Conservation (phyloP, 1,140 invertebrate genomes). For the Drosophila punjabiensis region DNA sequence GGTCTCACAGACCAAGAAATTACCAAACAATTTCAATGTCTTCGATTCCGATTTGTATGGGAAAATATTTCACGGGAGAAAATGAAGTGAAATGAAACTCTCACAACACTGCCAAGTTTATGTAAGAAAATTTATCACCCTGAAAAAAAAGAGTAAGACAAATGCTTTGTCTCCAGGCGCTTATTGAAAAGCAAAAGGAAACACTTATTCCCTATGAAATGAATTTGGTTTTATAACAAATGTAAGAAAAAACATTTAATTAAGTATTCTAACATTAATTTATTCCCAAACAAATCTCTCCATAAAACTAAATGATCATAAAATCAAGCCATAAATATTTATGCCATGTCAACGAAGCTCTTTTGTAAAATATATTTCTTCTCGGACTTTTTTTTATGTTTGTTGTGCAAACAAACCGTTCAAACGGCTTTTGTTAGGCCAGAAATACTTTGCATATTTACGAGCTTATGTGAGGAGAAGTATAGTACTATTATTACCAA, state of each 20-base stretch:
- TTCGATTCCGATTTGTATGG: constrained; percentile 66
- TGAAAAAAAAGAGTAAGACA: constrained; percentile 2
- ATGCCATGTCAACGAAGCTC: constrained; percentile 29
- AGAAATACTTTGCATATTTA: background rate
- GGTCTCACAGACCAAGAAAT: constrained; percentile 43
- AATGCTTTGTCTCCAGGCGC: constrained; percentile 16
- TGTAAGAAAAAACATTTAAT: background rate
- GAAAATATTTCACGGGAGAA: constrained; percentile 61
- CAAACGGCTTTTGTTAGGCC: constrained; percentile 1
- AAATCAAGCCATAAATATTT: constrained; percentile 21
- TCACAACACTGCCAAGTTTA: constrained; percentile 16
- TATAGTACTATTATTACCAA: constrained; percentile 17
- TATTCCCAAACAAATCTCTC: constrained; percentile 16
- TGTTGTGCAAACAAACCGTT: constrained; percentile 23
- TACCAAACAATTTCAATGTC: constrained; percentile 72
- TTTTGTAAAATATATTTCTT: constrained; percentile 6
- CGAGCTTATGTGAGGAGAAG: background rate
- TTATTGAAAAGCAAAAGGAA: background rate
- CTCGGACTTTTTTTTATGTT: background rate
- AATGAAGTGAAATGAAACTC: constrained; percentile 57
- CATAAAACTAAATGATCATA: constrained; percentile 39
- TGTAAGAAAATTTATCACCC: constrained; percentile 23
- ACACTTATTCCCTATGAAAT: background rate
- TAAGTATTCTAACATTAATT: constrained; percentile 7
- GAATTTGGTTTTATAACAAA: background rate